Percentiles rank a stretch among this genome's conserved stretches.
phyloP scores from a whole-genome alignment of 2,888 invertebrate species.

The Eristalinus aeneus region DNA sequence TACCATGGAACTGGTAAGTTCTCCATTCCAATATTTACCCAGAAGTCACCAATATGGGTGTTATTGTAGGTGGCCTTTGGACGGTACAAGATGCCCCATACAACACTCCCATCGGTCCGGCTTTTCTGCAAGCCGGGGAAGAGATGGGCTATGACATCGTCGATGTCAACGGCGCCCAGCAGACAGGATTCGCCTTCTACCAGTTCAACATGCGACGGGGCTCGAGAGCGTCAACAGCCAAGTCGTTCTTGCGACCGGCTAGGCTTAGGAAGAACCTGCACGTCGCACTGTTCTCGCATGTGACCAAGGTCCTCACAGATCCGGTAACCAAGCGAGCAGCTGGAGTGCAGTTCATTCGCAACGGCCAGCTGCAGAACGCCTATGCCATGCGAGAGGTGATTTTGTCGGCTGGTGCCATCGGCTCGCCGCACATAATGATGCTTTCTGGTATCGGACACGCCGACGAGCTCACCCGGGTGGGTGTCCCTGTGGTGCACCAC shows the following conservation, averaged over 20 bases:
- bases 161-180: slow-evolving; percentile 92
- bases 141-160: slow-evolving; percentile 94
- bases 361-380: slow-evolving; percentile 82
- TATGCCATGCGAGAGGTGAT: slow-evolving; percentile 80
- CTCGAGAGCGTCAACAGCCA: slow-evolving; percentile 90
- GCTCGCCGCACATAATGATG: slow-evolving; percentile 95
- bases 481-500: slow-evolving; percentile 87
- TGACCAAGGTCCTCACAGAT: slow-evolving; percentile 88
- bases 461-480: slow-evolving; percentile 87
- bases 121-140: slow-evolving; percentile 93
- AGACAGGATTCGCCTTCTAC: slow-evolving; percentile 92
- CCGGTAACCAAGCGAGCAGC: slow-evolving; percentile 87
- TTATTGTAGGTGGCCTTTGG: slow-evolving; percentile 79
- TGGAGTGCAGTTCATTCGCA: slow-evolving; percentile 89
- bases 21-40: neutral
- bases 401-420: slow-evolving; percentile 90
- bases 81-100: slow-evolving; percentile 80
- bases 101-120: slow-evolving; percentile 89
- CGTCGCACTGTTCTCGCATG: slow-evolving; percentile 89
- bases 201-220: slow-evolving; percentile 95
- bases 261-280: slow-evolving; percentile 90
- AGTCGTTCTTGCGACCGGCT: slow-evolving; percentile 91
- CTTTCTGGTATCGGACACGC: slow-evolving; percentile 92
- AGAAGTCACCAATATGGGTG: neutral
- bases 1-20: slow-evolving; percentile 87